Evolutionary conservation across 2,797 vertebrate genomes (phyloP).

Genomic region (Enteromius trimaculatus): DNA sequence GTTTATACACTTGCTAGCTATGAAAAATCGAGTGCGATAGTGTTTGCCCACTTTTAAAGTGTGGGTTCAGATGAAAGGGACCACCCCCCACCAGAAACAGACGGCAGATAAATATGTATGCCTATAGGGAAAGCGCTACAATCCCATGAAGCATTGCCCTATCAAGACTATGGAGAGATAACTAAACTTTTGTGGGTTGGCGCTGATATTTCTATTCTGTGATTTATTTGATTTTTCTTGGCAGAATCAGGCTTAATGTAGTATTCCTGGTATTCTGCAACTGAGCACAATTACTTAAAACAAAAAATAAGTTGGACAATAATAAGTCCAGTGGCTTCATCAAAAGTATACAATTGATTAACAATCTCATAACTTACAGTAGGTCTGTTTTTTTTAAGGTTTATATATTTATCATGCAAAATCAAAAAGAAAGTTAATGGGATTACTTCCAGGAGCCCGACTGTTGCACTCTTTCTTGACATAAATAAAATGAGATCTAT

Average conservation of each 20-base stretch:
- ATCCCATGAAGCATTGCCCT: neutral
- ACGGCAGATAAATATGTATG: neutral
- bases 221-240: neutral
- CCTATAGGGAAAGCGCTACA: neutral
- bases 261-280: neutral
- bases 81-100: no score
- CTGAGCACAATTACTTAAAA: neutral
- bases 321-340: neutral
- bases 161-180: neutral
- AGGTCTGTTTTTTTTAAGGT: neutral
- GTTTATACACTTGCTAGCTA: neutral
- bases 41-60: neutral
- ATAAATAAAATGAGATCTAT: neutral
- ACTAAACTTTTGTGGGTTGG: no score
- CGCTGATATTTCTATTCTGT: neutral
- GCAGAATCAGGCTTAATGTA: neutral
- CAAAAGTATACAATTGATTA: neutral
- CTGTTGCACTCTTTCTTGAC: neutral
- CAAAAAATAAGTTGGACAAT: neutral
- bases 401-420: neutral
- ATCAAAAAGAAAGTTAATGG: neutral
- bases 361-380: neutral
- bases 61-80: neutral
- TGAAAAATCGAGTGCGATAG: neutral
- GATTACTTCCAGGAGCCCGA: neutral